Percentiles rank a stretch among this genome's conserved stretches.
phyloP scores from a whole-genome alignment of 1,140 invertebrate genomes.

The Chlorops oryzae region DNA sequence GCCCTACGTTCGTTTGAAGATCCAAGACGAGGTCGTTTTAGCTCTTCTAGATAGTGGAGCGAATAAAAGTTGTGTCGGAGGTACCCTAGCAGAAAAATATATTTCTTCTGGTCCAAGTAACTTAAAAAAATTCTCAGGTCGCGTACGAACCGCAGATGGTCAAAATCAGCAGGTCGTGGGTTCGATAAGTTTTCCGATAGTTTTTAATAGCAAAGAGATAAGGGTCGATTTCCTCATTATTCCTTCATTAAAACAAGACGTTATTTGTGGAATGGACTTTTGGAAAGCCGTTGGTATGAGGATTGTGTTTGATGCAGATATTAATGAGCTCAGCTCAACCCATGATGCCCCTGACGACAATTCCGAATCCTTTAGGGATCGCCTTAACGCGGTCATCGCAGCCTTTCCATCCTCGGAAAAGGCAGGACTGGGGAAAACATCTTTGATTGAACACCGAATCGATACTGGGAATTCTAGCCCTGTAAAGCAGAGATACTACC shows the following conservation, averaged over 20 bases:
- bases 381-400: not conserved
- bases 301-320: not conserved
- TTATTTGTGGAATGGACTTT: slow-evolving; percentile 17
- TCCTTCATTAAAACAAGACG: slow-evolving; percentile 4
- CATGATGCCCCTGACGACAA: not conserved
- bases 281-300: slow-evolving; percentile 9
- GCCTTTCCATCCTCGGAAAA: slow-evolving; percentile 1
- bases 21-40: too few species aligned
- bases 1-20: too few species aligned
- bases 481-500: slow-evolving; percentile 12
- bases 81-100: too few species aligned
- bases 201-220: slow-evolving; percentile 2
- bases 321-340: too few species aligned
- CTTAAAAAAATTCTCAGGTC: too few species aligned
- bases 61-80: too few species aligned
- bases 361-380: not conserved
- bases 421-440: not conserved
- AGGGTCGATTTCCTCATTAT: slow-evolving; percentile 12
- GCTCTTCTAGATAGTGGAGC: too few species aligned
- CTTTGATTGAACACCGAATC: not conserved
- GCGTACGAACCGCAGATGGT: slow-evolving; percentile 13
- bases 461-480: not conserved
- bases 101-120: too few species aligned
- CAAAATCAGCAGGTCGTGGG: slow-evolving; percentile 3
- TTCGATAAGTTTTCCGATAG: not conserved